A percentile compares a stretch with the other conserved stretches of the same genome.
phyloP scores from a whole-genome alignment of 92 coral and sea anemone genomes.

The Porites divaricata region DNA sequence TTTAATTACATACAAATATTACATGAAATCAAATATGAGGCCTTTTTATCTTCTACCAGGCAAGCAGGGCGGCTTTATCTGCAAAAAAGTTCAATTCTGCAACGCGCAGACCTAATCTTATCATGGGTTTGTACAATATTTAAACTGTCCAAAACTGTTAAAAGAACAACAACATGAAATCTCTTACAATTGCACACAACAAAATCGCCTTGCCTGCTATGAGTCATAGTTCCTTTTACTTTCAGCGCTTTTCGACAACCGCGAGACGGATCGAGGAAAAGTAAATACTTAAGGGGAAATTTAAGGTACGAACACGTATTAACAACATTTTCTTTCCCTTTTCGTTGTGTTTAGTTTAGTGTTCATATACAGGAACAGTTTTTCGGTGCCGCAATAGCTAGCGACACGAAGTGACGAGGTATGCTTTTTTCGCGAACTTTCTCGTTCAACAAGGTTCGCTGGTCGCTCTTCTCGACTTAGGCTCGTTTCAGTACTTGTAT shows the following conservation, averaged over 20 bases:
- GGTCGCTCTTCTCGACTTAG: neutral
- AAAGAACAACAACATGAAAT: conserved; percentile 37
- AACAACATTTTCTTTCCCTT: conserved; percentile 23
- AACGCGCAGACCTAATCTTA: conserved; percentile 66
- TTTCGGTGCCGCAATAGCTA: neutral
- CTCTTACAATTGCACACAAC: conserved; percentile 27
- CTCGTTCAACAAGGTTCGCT: conserved; percentile 31
- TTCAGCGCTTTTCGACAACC: conserved; percentile 13
- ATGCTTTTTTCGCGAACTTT: neutral
- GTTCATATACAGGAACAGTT: conserved; percentile 6
- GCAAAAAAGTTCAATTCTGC: conserved; percentile 68
- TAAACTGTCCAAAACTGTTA: conserved; percentile 60
- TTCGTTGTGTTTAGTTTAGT: conserved; percentile 4
- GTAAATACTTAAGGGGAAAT: neutral
- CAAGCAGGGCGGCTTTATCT: conserved; percentile 79
- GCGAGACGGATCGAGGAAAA: conserved; percentile 11
- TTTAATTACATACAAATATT: conserved; percentile 78
- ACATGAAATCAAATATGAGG: conserved; percentile 89
- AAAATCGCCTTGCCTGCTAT: conserved; percentile 2
- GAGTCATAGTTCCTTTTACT: neutral
- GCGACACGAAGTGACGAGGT: too few relatives aligned
- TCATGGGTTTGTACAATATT: conserved; percentile 72
- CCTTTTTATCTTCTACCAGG: conserved; percentile 72
- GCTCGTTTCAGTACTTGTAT: neutral
- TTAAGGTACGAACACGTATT: conserved; percentile 26